Base-by-base conservation (phyloP, 2,113 vertebrate species). In the Periophthalmodon schlosseri region DNA sequence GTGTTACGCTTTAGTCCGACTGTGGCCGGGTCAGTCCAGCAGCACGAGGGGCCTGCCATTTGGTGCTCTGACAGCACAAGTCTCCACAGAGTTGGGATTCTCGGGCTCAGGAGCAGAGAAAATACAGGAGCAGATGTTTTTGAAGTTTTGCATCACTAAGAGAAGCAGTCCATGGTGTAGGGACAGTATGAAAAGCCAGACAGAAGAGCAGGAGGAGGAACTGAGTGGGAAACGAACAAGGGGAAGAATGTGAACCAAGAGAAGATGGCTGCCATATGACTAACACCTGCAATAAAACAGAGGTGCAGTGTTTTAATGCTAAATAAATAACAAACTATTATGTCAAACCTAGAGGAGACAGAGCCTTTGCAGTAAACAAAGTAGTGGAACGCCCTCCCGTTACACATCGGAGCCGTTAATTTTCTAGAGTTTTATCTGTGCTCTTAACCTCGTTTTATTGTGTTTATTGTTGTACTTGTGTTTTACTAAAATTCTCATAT, bases 231-330 rank as follows among this genome's bases (percentile, higher is more conserved):
- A 54, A 23, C 52, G 60, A 44, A 44, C 39, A 63, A 18, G 24
- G 73, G 36, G 68, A 67, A 49, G 39, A 72, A 74, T 23, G 64
- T 11, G 15, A 14, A 54, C 28, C 57, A n/a, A 46, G 12, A 64
- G 77, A 60, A 63, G 50, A 70, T 73, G 58, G 39, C 70, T 50
- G 49, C 65, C 52, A 24, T 80, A 72, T 68, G 33, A 75, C 68
- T 74, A 56, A 86, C 79, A 79, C 85, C 88, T 90, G 79, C 20
- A 83, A 57, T n/a, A 13, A 52, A 57, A 76, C 2, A 84, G 61
- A n/a, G 12, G 2, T 4, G 23, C 52, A 65, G 33, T 46, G 44
- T 46, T 47, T 47, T 8, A 46, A 68, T 44, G 4, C 15, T 24
- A n/a, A 4, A 23, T 58, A 24, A 24, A 10, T 58, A 12, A 58